phyloP scores from a whole-genome alignment of 2,888 invertebrate species.

The Rhingia rostrata region DNA sequence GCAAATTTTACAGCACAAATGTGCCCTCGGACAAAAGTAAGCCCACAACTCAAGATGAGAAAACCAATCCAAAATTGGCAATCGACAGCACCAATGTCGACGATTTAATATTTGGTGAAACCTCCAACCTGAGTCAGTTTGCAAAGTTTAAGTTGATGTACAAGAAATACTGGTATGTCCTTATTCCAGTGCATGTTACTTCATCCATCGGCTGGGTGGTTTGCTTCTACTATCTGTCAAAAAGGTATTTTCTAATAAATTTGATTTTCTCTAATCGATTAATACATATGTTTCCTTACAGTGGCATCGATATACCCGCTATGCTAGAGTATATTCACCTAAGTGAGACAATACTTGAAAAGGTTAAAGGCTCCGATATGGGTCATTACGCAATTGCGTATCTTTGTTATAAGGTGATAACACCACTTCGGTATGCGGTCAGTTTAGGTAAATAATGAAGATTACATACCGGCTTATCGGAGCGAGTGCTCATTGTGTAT shows the following conservation, averaged over 20 bases:
- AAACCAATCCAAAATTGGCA: background rate
- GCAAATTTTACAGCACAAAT: conserved; percentile 35
- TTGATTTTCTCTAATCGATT: background rate
- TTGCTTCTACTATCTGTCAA: conserved; percentile 92
- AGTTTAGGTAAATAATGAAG: conserved; percentile 88
- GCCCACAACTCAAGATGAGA: background rate
- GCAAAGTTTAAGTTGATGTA: conserved; percentile 95
- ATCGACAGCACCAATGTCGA: conserved; percentile 64
- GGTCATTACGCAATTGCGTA: conserved; percentile 95
- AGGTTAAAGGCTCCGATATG: conserved; percentile 90
- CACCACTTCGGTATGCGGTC: conserved; percentile 95
- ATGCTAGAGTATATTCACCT: conserved; percentile 90
- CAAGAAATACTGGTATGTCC: conserved; percentile 97
- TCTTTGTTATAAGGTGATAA: conserved; percentile 95
- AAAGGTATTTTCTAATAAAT: conserved; percentile 86
- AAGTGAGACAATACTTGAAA: conserved; percentile 90
- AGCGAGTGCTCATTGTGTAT: background rate
- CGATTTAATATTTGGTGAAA: conserved; percentile 79
- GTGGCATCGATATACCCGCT: conserved; percentile 95
- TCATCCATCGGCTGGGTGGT: conserved; percentile 96
- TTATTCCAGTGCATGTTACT: conserved; percentile 95
- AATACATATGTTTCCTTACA: conserved; percentile 81
- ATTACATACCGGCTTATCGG: background rate
- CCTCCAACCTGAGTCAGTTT: conserved; percentile 86
- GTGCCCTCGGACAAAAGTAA: background rate